phyloP scores from a whole-genome alignment of 2,797 vertebrate genomes.

The Stomatorhinus walkeri region DNA sequence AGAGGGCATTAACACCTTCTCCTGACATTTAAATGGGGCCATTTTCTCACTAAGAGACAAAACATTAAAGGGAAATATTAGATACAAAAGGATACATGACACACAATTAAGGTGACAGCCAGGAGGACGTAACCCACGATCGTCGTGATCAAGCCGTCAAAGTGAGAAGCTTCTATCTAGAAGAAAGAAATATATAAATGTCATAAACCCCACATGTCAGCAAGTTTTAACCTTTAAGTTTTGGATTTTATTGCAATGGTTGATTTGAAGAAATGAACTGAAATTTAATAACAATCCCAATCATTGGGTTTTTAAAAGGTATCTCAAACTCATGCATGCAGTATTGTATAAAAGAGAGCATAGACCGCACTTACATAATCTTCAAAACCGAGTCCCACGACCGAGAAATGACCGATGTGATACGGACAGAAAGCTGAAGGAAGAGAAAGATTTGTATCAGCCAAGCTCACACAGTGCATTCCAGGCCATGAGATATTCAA shows the following conservation, averaged over 20 bases:
- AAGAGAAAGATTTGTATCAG: conserved; percentile 9
- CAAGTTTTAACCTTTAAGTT: not conserved
- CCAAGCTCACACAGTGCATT: not conserved
- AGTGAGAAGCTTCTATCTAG: conserved; percentile 93
- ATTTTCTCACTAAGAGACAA: not conserved
- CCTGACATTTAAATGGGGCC: not conserved
- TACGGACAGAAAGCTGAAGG: conserved; percentile 92
- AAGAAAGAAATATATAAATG: not conserved
- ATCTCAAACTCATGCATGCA: not conserved
- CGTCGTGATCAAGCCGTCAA: conserved; percentile 95
- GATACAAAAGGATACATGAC: conserved; percentile 88
- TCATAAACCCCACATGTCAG: not conserved
- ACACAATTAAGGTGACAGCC: conserved; percentile 90
- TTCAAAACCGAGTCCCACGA: conserved; percentile 93
- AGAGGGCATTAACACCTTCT: not conserved
- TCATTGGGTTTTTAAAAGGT: not conserved
- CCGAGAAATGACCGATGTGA: conserved; percentile 96
- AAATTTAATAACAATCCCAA: not conserved
- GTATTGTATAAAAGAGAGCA: not conserved
- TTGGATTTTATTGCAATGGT: not conserved
- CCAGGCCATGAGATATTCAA: not conserved
- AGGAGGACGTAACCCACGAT: conserved; percentile 94
- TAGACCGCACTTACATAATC: conserved; percentile 78
- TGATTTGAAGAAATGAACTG: not conserved
- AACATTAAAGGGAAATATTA: not conserved